A percentile compares a stretch with the other conserved stretches of the same genome.
Evolutionary conservation across 2,113 vertebrate species (phyloP).

Genomic region (Atherinomorus stipes): DNA sequence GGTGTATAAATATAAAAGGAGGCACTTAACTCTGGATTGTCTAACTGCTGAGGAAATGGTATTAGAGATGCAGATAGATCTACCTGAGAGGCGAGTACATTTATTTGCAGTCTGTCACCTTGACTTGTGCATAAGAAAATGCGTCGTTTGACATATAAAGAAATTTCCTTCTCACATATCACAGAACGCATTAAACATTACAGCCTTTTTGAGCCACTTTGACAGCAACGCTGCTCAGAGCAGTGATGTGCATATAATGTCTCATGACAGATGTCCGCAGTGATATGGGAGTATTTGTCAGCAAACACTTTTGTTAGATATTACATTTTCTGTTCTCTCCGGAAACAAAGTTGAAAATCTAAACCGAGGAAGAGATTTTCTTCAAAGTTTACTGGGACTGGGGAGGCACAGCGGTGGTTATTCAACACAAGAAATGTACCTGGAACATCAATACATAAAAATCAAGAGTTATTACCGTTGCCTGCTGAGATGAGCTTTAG

Average conservation of each 20-base stretch:
- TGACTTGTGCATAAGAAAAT: conserved; percentile 41
- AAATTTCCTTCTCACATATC: conserved; percentile 30
- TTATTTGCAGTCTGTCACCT: conserved; percentile 57
- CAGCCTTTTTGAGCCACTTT: conserved; percentile 48
- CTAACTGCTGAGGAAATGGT: conserved; percentile 69
- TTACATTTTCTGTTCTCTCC: conserved; percentile 51
- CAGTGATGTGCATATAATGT: conserved; percentile 43
- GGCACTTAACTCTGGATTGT: conserved; percentile 72
- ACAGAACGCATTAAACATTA: conserved; percentile 37
- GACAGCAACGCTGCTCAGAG: conserved; percentile 37
- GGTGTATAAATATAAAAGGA: conserved; percentile 78
- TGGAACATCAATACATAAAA: conserved; percentile 51
- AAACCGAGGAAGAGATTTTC: conserved; percentile 38
- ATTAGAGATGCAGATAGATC: conserved; percentile 44
- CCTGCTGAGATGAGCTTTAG: conserved; percentile 34
- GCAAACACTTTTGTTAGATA: conserved; percentile 61
- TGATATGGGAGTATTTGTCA: conserved; percentile 65
- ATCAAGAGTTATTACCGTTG: conserved; percentile 43
- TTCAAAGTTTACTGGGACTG: conserved; percentile 59
- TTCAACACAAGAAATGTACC: conserved; percentile 41
- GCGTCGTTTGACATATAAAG: conserved; percentile 16
- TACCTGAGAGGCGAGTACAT: conserved; percentile 35
- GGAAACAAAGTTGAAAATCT: conserved; percentile 37
- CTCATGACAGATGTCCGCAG: conserved; percentile 63
- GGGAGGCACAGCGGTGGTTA: conserved; percentile 45